Conservation (phyloP, 2,888 invertebrate genomes). For the Drosophila histrio region DNA sequence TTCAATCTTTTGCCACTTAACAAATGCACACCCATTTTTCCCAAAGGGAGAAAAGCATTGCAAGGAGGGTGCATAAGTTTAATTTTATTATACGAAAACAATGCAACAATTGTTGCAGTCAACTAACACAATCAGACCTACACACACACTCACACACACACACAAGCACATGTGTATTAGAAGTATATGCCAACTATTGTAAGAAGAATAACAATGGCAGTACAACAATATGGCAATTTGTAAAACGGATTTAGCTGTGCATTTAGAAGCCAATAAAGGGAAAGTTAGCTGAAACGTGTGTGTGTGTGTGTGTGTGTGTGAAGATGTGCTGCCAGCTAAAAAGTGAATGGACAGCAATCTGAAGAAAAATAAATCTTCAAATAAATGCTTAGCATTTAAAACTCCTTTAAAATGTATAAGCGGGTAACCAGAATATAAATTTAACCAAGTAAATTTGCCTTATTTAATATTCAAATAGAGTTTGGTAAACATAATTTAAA, state of each 20-base stretch:
- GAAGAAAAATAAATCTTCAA: conserved; percentile 8
- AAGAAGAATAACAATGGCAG: conserved; percentile 43
- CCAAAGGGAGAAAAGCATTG: conserved; percentile 28
- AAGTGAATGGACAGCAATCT: conserved; percentile 17
- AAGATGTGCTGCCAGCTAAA: neutral
- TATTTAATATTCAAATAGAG: neutral
- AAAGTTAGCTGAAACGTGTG: conserved; percentile 45
- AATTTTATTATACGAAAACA: conserved; percentile 77
- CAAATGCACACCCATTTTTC: conserved; percentile 70
- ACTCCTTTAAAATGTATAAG: conserved; percentile 4
- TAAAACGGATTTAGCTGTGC: conserved; percentile 71
- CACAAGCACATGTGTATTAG: neutral
- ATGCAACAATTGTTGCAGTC: conserved; percentile 66
- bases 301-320: neutral
- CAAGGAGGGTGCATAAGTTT: conserved; percentile 69
- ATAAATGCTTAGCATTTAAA: neutral
- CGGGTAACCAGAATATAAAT: neutral
- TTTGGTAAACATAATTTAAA: neutral
- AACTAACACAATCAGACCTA: conserved; percentile 25
- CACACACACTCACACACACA: neutral
- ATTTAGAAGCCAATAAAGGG: conserved; percentile 73
- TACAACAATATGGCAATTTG: conserved; percentile 67
- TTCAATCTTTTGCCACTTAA: conserved; percentile 79
- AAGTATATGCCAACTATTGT: conserved; percentile 26
- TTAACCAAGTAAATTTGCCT: neutral